Evolutionary conservation across 2,888 invertebrate genomes (phyloP), one percentile per base, ranked within the genome.

Genomic region (Pammene fasciana): DNA sequence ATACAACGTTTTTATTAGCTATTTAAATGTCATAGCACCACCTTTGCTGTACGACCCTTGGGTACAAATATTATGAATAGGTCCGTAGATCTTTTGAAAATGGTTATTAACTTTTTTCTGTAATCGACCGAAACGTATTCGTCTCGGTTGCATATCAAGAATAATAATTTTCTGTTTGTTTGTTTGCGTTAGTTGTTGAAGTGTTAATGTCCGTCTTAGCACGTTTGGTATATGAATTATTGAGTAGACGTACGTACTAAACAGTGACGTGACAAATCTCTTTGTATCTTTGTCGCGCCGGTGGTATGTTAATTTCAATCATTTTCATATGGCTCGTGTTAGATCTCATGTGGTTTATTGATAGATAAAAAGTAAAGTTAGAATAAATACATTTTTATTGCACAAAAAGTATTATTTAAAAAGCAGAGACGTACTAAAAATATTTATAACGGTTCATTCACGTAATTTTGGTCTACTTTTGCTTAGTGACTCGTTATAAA

Each of bases 141-240:
- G 74, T 76, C 73, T 75, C 74, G 74, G 75, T 70, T 68, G 76
- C 79, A 78, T 76, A 74, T 61, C 72, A 72, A 75, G 80, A 80
- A 82, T 83, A 80, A 75, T 74, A 76, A 81, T 78, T 73, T 67
- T 60, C 67, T 70, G 86, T 85, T 80, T 86, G 87, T 88, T 84
- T 87, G 86, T 86, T 86, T 87, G 83, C 81, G 79, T 78, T 72
- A 76, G 74, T 76, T 82, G 81, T 84, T 76, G 78, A 86, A 84
- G 88, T 88, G 89, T 87, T 88, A 87, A 88, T 88, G 83, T 72
- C 77, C 73, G 82, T 84, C 88, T 87, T 85, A 81, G 82, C 88
- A 89, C 87, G 87, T 87, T 80, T 82, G 77, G 77, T 80, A 82
- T 85, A 89, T 89, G 89, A 89, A 89, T 89, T 88, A 89, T 89